Conservation (phyloP, 2,888 invertebrate species). For the Sisyra terminalis region DNA sequence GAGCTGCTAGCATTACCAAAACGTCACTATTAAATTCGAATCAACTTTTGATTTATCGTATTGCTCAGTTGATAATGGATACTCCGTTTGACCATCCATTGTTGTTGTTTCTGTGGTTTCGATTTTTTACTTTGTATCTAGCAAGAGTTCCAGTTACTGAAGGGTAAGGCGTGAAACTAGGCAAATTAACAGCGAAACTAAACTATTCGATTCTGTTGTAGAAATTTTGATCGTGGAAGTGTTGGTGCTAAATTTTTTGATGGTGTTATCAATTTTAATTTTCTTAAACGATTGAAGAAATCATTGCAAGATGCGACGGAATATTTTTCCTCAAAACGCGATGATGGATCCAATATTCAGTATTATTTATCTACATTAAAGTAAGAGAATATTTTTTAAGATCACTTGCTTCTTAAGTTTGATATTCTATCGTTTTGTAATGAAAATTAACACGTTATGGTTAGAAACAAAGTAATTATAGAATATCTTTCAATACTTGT, state of each 20-base stretch:
- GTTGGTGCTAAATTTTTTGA: conserved; percentile 63
- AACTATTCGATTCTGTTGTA: too few relatives aligned
- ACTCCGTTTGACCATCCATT: conserved; percentile 50
- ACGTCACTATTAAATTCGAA: conserved; percentile 33
- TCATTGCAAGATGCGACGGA: conserved; percentile 45
- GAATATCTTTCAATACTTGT: too few relatives aligned
- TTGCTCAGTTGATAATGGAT: conserved; percentile 55
- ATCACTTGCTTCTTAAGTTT: too few relatives aligned
- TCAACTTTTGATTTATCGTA: conserved; percentile 50
- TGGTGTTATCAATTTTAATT: conserved; percentile 43
- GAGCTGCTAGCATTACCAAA: conserved; percentile 37
- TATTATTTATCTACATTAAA: conserved; percentile 2
- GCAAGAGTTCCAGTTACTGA: conserved; percentile 34
- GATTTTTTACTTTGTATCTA: conserved; percentile 56
- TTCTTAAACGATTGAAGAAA: conserved; percentile 51
- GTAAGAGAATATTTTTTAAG: too few relatives aligned
- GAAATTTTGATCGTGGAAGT: conserved; percentile 37
- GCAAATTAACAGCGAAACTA: too few relatives aligned
- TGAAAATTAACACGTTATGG: too few relatives aligned
- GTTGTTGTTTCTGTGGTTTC: conserved; percentile 55
- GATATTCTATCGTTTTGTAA: too few relatives aligned
- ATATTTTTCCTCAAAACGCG: conserved; percentile 32
- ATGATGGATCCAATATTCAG: conserved; percentile 13
- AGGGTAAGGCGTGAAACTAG: too few relatives aligned
- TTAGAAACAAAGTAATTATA: too few relatives aligned